Base-by-base conservation (phyloP, 2,113 vertebrate species). In the Neotoma lepida region DNA sequence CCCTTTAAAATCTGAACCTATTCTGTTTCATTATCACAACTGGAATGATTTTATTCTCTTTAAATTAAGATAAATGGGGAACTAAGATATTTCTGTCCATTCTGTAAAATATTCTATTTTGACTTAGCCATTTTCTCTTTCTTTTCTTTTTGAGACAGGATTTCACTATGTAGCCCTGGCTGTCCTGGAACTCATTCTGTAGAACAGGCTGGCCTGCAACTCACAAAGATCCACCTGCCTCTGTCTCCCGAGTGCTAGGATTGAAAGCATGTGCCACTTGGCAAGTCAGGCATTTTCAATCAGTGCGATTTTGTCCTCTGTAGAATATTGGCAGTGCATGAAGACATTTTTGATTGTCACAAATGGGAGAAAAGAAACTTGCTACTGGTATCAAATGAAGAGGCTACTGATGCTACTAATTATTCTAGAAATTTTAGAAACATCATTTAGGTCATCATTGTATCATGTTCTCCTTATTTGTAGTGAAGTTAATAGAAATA, bases 1-100 rank as follows among this genome's bases (percentile, higher is more conserved):
- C 22, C 2, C 54, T 86, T 86, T 77, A 93, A 30, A 91, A 85
- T 92, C 76, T 70, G 22, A 93, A 30, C 44, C 8, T 51, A 51
- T 71, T 88, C 46, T 71, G 51, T 46, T 90, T 82, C 66, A 73
- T 74, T 51, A 41, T 82, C 39, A 91, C 49, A 95, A 56, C 44
- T 77, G 77, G 30, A 90, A 58, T 81, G 18, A 68, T 33, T 93
- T 81, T 92, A 30, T 74, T 81, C 44, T 56, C 44, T 94, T 84
- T 88, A 93, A 82, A 93, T 76, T 74, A 61, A 74, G 64, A 70
- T 30, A 20, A 51, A 86, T 63, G 26, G 30, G 51, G 33, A 54
- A 46, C 33, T 6, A 89, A 88, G 39, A 46, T 39, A 90, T 39
- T 78, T 96, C 76, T 82, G 39, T 93, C 56, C 64, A 56, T 30